Percentiles rank a stretch among this genome's conserved stretches.
phyloP scores from a whole-genome alignment of 2,797 vertebrate species.

The Pangasius macronema region DNA sequence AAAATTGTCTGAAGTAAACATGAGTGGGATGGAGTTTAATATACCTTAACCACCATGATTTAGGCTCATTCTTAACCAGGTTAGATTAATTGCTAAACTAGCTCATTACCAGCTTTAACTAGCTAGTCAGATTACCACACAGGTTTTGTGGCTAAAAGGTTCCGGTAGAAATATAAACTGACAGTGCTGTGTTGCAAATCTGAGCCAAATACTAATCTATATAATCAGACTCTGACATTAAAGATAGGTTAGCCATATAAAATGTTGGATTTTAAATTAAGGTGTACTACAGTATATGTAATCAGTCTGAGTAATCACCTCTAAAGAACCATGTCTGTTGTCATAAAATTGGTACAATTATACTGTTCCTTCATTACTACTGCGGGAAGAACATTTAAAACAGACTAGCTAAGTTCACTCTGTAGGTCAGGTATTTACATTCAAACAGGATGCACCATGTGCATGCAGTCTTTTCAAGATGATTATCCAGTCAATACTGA shows the following conservation, averaged over 20 bases:
- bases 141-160: not conserved
- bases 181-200: not conserved
- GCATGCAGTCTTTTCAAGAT: conserved; percentile 45
- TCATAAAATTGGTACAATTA: not conserved
- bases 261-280: not conserved
- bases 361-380: conserved; percentile 6
- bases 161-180: not conserved
- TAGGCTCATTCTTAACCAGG: not conserved
- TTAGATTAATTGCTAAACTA: not conserved
- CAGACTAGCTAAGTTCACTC: conserved; percentile 35
- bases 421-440: conserved; percentile 35
- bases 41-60: not conserved
- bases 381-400: conserved; percentile 37
- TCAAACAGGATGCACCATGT: conserved; percentile 34
- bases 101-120: not conserved
- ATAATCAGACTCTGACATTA: not conserved
- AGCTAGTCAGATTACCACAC: not conserved
- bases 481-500: conserved; percentile 50
- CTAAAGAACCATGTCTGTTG: not conserved
- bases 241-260: not conserved
- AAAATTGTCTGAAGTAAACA: not conserved
- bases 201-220: not conserved
- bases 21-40: not conserved
- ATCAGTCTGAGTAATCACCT: not conserved
- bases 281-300: not conserved